Evolutionary conservation across 2,797 vertebrate genomes (phyloP), one percentile per base, ranked within the genome.

Genomic region (Gouania willdenowi): DNA sequence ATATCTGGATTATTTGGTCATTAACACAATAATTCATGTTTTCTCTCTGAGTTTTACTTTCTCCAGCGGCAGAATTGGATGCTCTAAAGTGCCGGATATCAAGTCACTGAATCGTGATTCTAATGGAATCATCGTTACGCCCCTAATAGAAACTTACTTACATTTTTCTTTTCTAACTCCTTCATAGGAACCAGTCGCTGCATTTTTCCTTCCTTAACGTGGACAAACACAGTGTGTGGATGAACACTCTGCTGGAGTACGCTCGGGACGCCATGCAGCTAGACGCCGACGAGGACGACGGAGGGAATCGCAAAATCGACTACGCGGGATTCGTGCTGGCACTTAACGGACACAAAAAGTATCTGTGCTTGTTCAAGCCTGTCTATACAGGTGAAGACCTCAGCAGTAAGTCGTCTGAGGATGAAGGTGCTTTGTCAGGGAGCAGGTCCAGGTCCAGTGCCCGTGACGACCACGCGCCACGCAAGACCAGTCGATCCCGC

Each of bases 191-290:
- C 83, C 84, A 87, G 73, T 92, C 91, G 1, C 88, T 98, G 11
- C 97, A 99, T 56, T 98, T 98, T 84, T 98, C 95, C 82, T 99
- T 99, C 87, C 88, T 99, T 47, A 98, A 92, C 42, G 82, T 98
- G 18, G 94, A 98, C 75, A 99, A 99, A 54, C 95, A 99, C 83
- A 66, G 86, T 0, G 88, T 92, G 22, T 99, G 97, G 97, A 92
- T 98, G 66, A 87, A 88, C 19, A 89, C 91, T 1, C 82, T 99
- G 50, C 41, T 98, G 30, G 93, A 97, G 25, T 93, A 92, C 0
- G 91, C 92, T 0, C 94, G 95, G 75, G 94, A 97, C 0, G 87
- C 86, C 0, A 84, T 91, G 39, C 91, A 90, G 1, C 88, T 92
- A n/a, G 92, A 94, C 45, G 83, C 89, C 1, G 93, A 96, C 0